Evolutionary conservation across 2,113 vertebrate genomes (phyloP).

Genomic region (Ellobius talpinus): DNA sequence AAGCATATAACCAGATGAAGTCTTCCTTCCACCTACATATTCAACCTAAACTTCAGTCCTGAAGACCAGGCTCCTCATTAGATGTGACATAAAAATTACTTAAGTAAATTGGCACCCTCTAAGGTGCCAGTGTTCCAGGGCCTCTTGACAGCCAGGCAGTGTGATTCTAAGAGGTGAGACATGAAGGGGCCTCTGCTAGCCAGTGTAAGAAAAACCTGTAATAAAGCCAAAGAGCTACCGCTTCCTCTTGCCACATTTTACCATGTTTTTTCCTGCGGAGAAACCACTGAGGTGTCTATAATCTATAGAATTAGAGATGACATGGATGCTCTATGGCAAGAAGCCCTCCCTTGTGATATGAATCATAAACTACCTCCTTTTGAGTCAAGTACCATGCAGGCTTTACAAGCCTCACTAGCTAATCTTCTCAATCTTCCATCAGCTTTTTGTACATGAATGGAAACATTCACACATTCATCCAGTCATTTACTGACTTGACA

Average conservation of each 20-base stretch:
- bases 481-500: background rate
- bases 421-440: conserved; percentile 8
- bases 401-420: background rate
- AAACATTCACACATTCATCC: background rate
- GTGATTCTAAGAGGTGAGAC: background rate
- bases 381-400: conserved; percentile 15
- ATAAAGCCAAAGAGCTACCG: too few species aligned
- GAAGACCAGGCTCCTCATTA: background rate
- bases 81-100: background rate
- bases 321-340: background rate
- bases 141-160: background rate
- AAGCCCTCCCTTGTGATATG: background rate
- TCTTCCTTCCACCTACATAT: background rate
- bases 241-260: background rate
- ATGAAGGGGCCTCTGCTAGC: background rate
- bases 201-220: background rate
- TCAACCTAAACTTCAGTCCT: background rate
- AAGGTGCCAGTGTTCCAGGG: background rate
- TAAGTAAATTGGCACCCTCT: background rate
- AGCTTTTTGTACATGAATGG: background rate
- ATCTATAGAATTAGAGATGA: background rate
- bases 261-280: background rate
- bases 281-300: background rate
- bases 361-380: conserved; percentile 29
- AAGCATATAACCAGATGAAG: background rate